Evolutionary conservation across 2,113 vertebrate species (phyloP), one percentile per base, ranked within the genome.

Genomic region (Scomber colias): DNA sequence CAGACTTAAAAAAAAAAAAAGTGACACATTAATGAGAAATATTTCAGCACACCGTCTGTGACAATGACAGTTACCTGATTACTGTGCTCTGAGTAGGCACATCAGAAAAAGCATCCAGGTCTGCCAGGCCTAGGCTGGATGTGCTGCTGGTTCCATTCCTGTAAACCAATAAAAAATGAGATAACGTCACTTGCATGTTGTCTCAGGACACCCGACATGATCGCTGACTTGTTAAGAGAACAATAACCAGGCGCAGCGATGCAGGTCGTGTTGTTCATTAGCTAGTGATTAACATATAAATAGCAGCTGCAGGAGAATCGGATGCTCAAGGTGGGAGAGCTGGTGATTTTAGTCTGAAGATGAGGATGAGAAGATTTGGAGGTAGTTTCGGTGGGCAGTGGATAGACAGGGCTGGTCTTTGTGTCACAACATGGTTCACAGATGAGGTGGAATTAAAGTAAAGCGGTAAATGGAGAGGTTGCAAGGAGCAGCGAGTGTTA

Each of bases 141-240:
- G 96, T 93, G 85, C 97, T 98, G 94, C 97, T 98, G 94, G 96
- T 97, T 85, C 97, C 97, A 90, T 97, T 98, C 94, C 97, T 99
- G 95, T 94, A 90, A 92, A 74, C 31, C 66, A 73, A 68, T 46
- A 75, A 62, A 82, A 80, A 51, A 74, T 35, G 30, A 59, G 11
- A 63, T 4, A 60, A 35, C 11, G 19, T 75, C 57, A 75, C 45
- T 71, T 4, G 6, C 31, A 67, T 73, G 57, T 70, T 51, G 67
- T 79, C 70, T 83, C n/a, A 5, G 19, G 70, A 81, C 48, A 65
- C 55, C 48, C 17, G 10, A 67, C 71, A 73, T 3, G 3, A 82
- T 81, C 54, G 16, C 45, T 82, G 77, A 81, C 31, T 70, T 78
- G 72, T 87, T 59, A 91, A 79, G 54, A 73, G 63, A 75, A 74